Evolutionary conservation across 2,888 invertebrate species (phyloP), one percentile per base, ranked within the genome.

Genomic region (Adelphocoris suturalis): DNA sequence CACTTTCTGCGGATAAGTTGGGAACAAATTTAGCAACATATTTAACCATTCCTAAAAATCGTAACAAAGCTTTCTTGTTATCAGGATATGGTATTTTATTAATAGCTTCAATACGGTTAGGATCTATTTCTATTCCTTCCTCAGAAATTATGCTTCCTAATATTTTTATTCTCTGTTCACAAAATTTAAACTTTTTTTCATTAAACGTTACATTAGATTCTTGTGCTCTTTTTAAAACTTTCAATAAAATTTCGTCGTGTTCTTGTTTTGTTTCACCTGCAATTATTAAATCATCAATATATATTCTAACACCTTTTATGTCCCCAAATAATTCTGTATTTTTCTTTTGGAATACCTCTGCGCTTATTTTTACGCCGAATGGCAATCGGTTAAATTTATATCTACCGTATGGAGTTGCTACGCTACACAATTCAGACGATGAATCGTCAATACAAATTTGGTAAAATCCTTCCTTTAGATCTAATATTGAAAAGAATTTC

Each of bases 311-410:
- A 78, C 90, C 89, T 37, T 37, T 7, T 82, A 90, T 89, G 57
- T n/a, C 61, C n/a, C 19, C 16, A 61, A 19, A 9, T 61, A 89
- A 37, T 81, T 82, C 57, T 0, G 68, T 23, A 82, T 89, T 86
- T 28, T 82, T 75, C 68, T 90, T 91, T 28, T 91, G 90, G 46
- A 90, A 91, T n/a, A 89, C 75, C 81, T 37, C n/a, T n/a, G n/a
- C n/a, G n/a, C n/a, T n/a, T n/a, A n/a, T n/a, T 37, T 82, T 47
- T 13, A 91, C 11, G 9, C 91, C 91, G 81, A 90, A 91, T 3
- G 91, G 91, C 23, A 91, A 12, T 37, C 82, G 47, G 7, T 37
- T 28, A 27, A 90, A 91, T 80, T 86, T 75, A 80, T 90, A 91
- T 19, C 68, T 85, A 19, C 91, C 91, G 78, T 75, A 91, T n/a